Percentiles rank a stretch among this genome's conserved stretches.
Evolutionary conservation across 2,797 vertebrate species (phyloP).

Genomic region (Euthynnus affinis): DNA sequence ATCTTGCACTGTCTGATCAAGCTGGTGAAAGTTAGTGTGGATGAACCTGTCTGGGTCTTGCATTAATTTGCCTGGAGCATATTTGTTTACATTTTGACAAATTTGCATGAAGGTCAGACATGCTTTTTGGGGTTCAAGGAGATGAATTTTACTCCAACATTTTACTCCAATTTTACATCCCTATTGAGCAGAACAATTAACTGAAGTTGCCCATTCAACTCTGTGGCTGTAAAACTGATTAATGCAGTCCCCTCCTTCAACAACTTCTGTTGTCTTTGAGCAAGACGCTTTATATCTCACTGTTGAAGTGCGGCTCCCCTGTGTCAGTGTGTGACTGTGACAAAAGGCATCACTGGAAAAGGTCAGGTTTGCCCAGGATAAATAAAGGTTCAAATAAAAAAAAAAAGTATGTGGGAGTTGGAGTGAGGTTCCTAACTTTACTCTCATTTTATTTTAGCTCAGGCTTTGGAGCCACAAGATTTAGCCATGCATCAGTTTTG

Average conservation of each 20-base stretch:
- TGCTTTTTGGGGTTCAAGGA: neutral
- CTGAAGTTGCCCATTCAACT: neutral
- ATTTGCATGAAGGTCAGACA: neutral
- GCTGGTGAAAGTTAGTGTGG: neutral
- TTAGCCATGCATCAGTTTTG: conserved; percentile 3
- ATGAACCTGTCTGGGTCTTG: neutral
- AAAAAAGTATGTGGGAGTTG: neutral
- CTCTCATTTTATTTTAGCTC: conserved; percentile 7
- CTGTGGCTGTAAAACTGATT: conserved; percentile 7
- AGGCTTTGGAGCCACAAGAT: conserved; percentile 1
- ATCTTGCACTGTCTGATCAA: neutral
- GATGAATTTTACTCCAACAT: no score
- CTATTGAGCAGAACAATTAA: no score
- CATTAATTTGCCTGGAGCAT: no score
- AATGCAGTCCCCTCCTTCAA: neutral
- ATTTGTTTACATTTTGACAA: neutral
- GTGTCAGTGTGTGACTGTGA: conserved; percentile 43
- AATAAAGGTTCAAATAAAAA: conserved; percentile 39
- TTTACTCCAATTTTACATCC: no score
- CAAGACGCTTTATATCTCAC: conserved; percentile 16
- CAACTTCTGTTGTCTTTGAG: conserved; percentile 17
- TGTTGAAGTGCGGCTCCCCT: neutral
- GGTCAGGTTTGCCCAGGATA: conserved; percentile 29
- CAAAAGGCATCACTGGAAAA: conserved; percentile 33
- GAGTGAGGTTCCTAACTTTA: neutral